These are phyloP conservation scores for Erebia ligea DNA, from an alignment of 2,888 invertebrate species.

Conservation along the genomic window DNA sequence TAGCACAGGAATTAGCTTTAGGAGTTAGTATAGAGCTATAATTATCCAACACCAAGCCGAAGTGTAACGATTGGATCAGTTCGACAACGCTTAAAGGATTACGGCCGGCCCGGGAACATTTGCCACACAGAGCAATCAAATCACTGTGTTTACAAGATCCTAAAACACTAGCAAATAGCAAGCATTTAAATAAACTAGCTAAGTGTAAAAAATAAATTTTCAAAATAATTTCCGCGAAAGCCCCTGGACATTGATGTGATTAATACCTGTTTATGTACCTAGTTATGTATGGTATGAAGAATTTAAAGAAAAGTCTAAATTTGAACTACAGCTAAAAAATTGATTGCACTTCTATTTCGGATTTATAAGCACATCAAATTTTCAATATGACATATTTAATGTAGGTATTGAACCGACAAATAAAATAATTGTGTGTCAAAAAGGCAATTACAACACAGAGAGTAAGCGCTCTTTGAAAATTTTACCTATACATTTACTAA, in stretches of 20 bases:
- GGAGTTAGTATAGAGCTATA: slow-evolving; percentile 22
- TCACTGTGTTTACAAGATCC: slow-evolving; percentile 27
- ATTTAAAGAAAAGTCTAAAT: too few species aligned
- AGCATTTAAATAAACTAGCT: not conserved
- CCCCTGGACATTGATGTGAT: not conserved
- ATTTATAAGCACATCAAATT: too few species aligned
- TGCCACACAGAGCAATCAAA: slow-evolving; percentile 26
- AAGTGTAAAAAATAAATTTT: not conserved
- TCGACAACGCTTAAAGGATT: slow-evolving; percentile 33
- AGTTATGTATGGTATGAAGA: too few species aligned
- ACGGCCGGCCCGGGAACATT: slow-evolving; percentile 28
- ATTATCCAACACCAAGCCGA: slow-evolving; percentile 28
- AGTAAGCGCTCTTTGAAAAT: too few species aligned
- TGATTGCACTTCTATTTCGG: too few species aligned
- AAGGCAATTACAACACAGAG: too few species aligned
- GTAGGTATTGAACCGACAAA: too few species aligned
- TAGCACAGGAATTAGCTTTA: not conserved
- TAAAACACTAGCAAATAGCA: not conserved
- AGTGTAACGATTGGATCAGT: slow-evolving; percentile 32
- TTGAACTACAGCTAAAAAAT: too few species aligned
- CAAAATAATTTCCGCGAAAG: not conserved
- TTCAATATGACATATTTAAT: too few species aligned
- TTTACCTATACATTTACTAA: too few species aligned
- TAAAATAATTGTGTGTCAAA: too few species aligned
- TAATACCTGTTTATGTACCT: too few species aligned